phyloP scores from a whole-genome alignment of 2,797 vertebrate genomes.

The Pangasius larnaudii region DNA sequence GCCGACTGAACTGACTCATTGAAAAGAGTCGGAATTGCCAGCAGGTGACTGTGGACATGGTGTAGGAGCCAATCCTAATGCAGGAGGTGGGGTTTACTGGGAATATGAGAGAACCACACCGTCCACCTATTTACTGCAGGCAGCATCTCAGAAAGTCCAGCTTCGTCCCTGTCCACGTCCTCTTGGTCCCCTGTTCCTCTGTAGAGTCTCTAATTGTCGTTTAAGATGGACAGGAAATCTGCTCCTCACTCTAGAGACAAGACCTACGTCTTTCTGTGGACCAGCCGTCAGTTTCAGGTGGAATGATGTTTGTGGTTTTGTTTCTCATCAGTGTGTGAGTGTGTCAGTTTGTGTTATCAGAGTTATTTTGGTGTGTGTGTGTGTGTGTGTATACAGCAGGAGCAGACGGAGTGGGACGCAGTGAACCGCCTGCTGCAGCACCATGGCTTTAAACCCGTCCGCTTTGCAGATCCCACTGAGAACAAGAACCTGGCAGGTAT shows the following conservation, averaged over 20 bases:
- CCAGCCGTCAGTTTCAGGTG: conserved; percentile 74
- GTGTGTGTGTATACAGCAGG: conserved; percentile 67
- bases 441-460: conserved; percentile 81
- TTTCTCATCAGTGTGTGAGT: neutral
- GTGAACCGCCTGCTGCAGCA: conserved; percentile 78
- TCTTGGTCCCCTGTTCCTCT: no score
- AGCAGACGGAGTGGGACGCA: conserved; percentile 83
- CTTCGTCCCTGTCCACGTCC: neutral
- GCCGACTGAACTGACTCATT: neutral
- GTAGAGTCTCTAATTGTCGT: no score
- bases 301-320: neutral
- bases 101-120: neutral
- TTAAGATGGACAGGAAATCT: conserved; percentile 54
- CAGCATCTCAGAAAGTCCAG: neutral
- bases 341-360: neutral
- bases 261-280: conserved; percentile 76
- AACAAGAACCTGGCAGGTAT: conserved; percentile 76
- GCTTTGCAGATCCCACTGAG: conserved; percentile 71
- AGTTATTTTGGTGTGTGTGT: neutral
- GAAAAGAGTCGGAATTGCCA: neutral
- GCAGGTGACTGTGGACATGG: neutral
- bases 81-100: conserved; percentile 9
- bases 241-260: conserved; percentile 53
- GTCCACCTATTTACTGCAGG: neutral
- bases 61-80: neutral